Conservation (phyloP, 2,888 invertebrate species). For the Ennomos quercinarius region DNA sequence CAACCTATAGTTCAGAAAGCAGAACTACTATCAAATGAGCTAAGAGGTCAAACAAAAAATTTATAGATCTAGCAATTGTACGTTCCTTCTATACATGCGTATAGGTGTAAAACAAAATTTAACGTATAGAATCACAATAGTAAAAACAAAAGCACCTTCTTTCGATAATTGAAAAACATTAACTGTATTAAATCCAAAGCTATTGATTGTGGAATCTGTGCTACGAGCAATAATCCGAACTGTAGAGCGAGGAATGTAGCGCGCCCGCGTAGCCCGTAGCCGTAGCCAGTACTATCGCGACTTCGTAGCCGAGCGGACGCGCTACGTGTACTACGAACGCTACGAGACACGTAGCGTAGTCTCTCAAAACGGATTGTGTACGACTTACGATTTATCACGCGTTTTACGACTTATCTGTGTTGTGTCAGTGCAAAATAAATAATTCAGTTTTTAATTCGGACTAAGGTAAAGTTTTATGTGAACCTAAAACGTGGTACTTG, state of each 20-base stretch:
- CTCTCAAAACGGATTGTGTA: constrained; percentile 36
- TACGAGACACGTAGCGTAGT: constrained; percentile 41
- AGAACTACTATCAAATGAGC: too few relatives aligned
- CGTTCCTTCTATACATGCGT: too few relatives aligned
- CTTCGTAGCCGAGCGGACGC: constrained; percentile 70
- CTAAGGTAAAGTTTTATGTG: constrained; percentile 61
- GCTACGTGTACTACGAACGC: constrained; percentile 48
- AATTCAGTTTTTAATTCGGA: constrained; percentile 35
- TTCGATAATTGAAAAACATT: constrained; percentile 31
- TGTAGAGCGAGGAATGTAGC: constrained; percentile 70
- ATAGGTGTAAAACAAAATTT: too few relatives aligned
- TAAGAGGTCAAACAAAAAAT: too few relatives aligned
- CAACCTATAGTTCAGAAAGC: too few relatives aligned
- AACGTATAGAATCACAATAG: too few relatives aligned
- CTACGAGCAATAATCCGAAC: constrained; percentile 74
- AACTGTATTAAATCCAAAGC: constrained; percentile 52
- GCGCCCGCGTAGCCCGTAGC: constrained; percentile 75
- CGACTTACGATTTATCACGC: constrained; percentile 5
- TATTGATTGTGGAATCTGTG: constrained; percentile 80
- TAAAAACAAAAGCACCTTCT: constrained; percentile 1
- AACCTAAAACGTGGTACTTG: constrained; percentile 56
- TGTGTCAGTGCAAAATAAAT: constrained; percentile 50
- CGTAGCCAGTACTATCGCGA: constrained; percentile 77
- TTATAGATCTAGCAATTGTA: too few relatives aligned
- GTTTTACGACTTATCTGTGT: constrained; percentile 55